A percentile compares a stretch with the other conserved stretches of the same genome.
Evolutionary conservation across 2,797 vertebrate genomes (phyloP).

Genomic region (Apogon hyalosoma): DNA sequence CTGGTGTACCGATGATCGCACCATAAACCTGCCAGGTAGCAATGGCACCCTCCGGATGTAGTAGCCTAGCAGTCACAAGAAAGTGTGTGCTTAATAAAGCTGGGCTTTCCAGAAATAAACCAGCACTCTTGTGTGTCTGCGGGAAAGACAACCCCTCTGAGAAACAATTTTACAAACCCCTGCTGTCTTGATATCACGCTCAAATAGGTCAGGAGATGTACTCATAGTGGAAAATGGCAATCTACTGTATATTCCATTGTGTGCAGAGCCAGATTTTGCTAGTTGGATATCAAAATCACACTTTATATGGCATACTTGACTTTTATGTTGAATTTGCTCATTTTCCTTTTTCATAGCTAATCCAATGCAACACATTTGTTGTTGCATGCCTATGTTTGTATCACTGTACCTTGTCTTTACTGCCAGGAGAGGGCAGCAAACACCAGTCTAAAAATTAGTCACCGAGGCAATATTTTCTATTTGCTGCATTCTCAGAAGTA

Average conservation of each 20-base stretch:
- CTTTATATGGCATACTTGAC: too few species aligned
- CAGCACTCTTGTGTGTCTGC: conserved; percentile 19
- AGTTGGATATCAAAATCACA: not conserved
- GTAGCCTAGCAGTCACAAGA: conserved; percentile 36
- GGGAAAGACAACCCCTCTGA: conserved; percentile 28
- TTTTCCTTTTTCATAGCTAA: not conserved
- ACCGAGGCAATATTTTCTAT: not conserved
- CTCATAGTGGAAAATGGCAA: not conserved
- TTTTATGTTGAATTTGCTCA: too few species aligned
- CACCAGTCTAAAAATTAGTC: conserved; percentile 10
- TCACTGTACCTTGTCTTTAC: conserved; percentile 20
- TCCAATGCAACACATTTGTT: not conserved
- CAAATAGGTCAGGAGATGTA: conserved; percentile 37
- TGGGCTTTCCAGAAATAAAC: conserved; percentile 52
- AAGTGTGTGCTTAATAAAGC: conserved; percentile 48
- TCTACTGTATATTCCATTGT: not conserved
- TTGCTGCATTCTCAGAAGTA: conserved; percentile 16
- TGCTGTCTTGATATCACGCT: conserved; percentile 38
- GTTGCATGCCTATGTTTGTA: too few species aligned
- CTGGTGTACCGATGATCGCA: conserved; percentile 39
- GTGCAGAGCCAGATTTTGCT: not conserved
- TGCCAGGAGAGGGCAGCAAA: conserved; percentile 77
- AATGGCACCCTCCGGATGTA: conserved; percentile 53
- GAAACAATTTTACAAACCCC: conserved; percentile 30
- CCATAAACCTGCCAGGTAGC: conserved; percentile 66